phyloP scores from a whole-genome alignment of 2,888 invertebrate species.

The Drosophila anceps region DNA sequence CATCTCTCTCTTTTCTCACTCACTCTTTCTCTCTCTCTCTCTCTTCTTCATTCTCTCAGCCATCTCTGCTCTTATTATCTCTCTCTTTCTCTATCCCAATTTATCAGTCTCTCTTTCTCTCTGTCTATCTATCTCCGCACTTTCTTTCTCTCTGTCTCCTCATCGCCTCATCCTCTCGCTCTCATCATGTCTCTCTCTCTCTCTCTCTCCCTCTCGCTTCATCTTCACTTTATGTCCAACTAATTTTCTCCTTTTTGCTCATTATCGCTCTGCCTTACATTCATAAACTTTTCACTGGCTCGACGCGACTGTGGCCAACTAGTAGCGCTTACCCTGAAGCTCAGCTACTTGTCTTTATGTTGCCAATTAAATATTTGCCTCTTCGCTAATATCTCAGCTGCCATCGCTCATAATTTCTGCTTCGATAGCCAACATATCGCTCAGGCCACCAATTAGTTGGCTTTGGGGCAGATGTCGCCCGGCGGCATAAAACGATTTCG shows the following conservation, averaged over 20 bases:
- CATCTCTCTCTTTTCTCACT: neutral
- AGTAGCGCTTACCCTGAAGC: neutral
- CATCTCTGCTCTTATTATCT: too few relatives aligned
- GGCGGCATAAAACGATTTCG: constrained; percentile 30
- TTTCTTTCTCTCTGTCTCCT: too few relatives aligned
- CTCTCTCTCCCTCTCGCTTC: neutral
- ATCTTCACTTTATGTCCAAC: neutral
- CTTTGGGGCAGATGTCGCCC: constrained; percentile 29
- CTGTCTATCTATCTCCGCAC: too few relatives aligned
- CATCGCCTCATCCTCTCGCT: too few relatives aligned
- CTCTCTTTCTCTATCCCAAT: too few relatives aligned
- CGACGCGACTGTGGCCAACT: neutral
- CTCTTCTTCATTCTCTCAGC: neutral
- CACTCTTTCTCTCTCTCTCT: neutral
- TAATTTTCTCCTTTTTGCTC: neutral
- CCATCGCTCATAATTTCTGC: constrained; percentile 12
- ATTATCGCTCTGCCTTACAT: neutral
- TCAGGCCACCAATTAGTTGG: constrained; percentile 53
- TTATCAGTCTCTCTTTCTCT: too few relatives aligned
- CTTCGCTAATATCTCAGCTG: constrained; percentile 17
- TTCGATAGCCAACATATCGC: constrained; percentile 20
- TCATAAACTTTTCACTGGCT: neutral
- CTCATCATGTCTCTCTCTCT: neutral
- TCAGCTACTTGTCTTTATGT: constrained; percentile 15
- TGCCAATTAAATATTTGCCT: neutral